Percentiles rank a stretch among this genome's conserved stretches.
phyloP scores from a whole-genome alignment of 2,113 vertebrate species.

The Semnornis frantzii region DNA sequence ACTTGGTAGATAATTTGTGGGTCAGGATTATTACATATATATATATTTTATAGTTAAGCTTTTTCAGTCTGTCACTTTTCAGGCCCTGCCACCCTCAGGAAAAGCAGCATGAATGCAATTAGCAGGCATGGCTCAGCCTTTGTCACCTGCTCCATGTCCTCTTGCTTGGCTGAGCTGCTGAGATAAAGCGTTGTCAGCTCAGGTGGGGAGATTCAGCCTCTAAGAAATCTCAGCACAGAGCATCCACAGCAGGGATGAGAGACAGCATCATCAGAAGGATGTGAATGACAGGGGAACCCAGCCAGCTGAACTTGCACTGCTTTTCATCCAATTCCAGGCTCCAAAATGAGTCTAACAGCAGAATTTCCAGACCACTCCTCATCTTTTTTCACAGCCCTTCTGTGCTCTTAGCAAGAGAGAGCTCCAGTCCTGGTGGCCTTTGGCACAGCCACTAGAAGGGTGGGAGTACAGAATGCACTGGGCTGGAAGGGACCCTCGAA shows the following conservation, averaged over 20 bases:
- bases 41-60: neutral
- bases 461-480: too few relatives aligned
- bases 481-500: too few relatives aligned
- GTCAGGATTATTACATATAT: neutral
- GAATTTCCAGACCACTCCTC: neutral
- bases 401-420: neutral
- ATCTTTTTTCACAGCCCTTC: neutral
- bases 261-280: neutral
- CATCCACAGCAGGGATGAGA: neutral
- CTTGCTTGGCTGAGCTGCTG: conserved; percentile 28
- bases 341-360: neutral
- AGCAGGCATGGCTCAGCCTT: conserved; percentile 32
- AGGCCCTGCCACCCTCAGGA: neutral
- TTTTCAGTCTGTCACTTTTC: neutral
- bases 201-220: conserved; percentile 16
- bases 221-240: neutral
- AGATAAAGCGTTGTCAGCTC: conserved; percentile 40
- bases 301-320: neutral
- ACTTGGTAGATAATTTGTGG: neutral
- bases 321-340: neutral
- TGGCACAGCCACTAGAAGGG: neutral
- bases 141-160: neutral
- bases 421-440: neutral
- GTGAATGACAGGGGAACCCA: neutral
- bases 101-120: neutral